phyloP scores from a whole-genome alignment of 2,888 invertebrate genomes.

The Drosophila algonquin region DNA sequence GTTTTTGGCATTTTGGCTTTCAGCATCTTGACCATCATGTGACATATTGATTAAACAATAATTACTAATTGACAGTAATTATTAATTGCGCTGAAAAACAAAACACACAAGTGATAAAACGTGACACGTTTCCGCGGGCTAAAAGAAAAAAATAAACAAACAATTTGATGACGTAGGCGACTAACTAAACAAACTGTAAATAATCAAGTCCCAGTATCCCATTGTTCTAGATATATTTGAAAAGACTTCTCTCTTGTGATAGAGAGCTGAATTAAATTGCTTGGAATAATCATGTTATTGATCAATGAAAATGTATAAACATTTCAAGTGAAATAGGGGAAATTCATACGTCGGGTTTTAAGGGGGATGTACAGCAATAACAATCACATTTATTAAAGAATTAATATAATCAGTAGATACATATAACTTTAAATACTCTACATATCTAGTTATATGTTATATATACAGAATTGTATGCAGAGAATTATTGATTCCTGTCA shows the following conservation, averaged over 20 bases:
- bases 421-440: too few relatives aligned
- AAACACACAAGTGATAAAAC: slow-evolving; percentile 20
- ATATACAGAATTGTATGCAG: too few relatives aligned
- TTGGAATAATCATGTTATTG: neutral
- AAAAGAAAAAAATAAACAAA: neutral
- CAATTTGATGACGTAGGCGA: slow-evolving; percentile 9
- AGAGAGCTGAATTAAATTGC: neutral
- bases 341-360: neutral
- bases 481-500: too few relatives aligned
- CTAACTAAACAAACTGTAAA: neutral
- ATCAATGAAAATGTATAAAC: neutral
- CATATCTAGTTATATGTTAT: too few relatives aligned
- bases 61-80: slow-evolving; percentile 47
- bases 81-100: slow-evolving; percentile 39
- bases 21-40: slow-evolving; percentile 52
- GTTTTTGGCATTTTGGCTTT: slow-evolving; percentile 27
- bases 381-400: neutral
- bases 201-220: neutral
- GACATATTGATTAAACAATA: slow-evolving; percentile 58
- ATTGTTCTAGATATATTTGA: neutral
- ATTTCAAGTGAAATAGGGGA: neutral
- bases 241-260: neutral
- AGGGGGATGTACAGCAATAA: neutral
- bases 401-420: too few relatives aligned
- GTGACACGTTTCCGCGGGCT: slow-evolving; percentile 45